phyloP scores from a whole-genome alignment of 2,113 vertebrate species.

The Cathartes aura region DNA sequence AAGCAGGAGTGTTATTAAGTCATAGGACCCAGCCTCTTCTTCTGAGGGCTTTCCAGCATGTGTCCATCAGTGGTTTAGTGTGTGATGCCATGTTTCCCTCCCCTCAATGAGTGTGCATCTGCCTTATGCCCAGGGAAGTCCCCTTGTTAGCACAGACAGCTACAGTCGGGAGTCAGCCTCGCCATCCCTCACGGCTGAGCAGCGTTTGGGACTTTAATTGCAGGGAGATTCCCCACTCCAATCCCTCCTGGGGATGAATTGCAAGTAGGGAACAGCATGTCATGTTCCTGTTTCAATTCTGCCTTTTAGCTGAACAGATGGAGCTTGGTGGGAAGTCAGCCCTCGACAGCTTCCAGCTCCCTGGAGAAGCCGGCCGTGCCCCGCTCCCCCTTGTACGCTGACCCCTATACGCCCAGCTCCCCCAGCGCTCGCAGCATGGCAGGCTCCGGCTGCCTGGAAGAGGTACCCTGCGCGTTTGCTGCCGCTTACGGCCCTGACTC shows the following conservation, averaged over 20 bases:
- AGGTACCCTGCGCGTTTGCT: constrained; percentile 12
- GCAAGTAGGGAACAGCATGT: background rate
- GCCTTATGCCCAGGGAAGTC: background rate
- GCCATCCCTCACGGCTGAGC: accelerated
- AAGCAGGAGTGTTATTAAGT: background rate
- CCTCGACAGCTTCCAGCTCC: background rate
- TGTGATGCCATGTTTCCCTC: background rate
- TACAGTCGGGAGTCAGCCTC: background rate
- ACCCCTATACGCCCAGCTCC: constrained; percentile 79
- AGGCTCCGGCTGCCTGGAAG: constrained; percentile 4
- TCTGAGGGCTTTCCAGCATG: background rate
- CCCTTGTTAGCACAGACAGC: background rate
- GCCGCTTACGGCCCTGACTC: background rate
- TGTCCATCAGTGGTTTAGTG: background rate
- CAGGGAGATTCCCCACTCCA: background rate
- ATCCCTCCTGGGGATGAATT: background rate
- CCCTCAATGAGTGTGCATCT: background rate
- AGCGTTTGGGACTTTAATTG: background rate
- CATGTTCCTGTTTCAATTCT: background rate
- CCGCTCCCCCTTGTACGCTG: constrained; percentile 81
- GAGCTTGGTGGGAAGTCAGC: constrained; percentile 65
- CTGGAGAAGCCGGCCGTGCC: constrained; percentile 20
- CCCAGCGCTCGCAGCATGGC: background rate
- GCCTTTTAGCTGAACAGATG: constrained; percentile 77
- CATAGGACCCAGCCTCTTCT: background rate